Conservation (phyloP, 2,797 vertebrate genomes). For the Loriculus beryllinus region DNA sequence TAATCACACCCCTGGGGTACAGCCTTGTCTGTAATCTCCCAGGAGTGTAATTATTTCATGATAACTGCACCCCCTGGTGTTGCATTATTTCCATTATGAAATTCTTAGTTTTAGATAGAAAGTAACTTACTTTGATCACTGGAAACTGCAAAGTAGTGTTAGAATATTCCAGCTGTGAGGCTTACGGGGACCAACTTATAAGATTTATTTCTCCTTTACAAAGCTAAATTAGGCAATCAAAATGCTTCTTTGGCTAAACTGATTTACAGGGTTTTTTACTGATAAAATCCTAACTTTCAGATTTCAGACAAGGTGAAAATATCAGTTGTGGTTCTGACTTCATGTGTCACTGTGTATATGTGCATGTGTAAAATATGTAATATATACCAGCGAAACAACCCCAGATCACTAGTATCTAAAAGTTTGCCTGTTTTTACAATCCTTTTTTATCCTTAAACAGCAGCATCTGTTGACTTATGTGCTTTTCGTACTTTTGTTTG, state of each 20-base stretch:
- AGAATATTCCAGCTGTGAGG: constrained; percentile 79
- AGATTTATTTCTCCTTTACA: constrained; percentile 77
- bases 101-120: constrained; percentile 79
- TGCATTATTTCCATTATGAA: constrained; percentile 82
- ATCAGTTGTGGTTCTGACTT: neutral
- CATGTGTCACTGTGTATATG: neutral
- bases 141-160: constrained; percentile 73
- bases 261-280: constrained; percentile 68
- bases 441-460: neutral
- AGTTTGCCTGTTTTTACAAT: neutral
- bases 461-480: neutral
- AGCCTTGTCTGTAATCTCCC: constrained; percentile 81
- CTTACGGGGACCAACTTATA: constrained; percentile 75
- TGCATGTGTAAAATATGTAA: neutral
- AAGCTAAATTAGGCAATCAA: constrained; percentile 81
- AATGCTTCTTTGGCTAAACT: constrained; percentile 77
- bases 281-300: constrained; percentile 66
- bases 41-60: constrained; percentile 84
- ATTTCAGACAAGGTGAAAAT: constrained; percentile 47
- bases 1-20: constrained; percentile 82
- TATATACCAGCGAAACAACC: neutral
- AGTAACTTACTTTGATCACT: constrained; percentile 81
- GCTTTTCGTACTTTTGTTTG: neutral
- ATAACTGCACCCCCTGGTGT: constrained; percentile 76
- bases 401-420: neutral